A percentile compares a stretch with the other conserved stretches of the same genome.
phyloP scores from a whole-genome alignment of 2,888 invertebrate species.

The Oscheius myriophilus region DNA sequence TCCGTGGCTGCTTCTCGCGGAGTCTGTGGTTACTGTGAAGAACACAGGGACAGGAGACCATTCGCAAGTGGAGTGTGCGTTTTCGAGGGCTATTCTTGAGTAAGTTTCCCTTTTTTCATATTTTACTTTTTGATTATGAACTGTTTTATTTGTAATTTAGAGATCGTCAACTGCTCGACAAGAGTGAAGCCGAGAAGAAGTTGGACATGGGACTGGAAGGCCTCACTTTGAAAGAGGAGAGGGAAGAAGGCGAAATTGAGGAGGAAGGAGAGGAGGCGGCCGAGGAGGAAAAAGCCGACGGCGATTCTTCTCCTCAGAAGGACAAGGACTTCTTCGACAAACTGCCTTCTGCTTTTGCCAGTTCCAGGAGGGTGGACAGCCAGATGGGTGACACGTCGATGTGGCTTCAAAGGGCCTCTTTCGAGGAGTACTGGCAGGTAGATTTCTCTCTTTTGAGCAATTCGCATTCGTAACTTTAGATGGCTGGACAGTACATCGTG shows the following conservation, averaged over 20 bases:
- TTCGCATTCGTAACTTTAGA: neutral
- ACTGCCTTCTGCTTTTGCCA: too few species aligned
- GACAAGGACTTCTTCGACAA: too few species aligned
- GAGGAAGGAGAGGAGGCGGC: neutral
- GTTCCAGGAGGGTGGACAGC: neutral
- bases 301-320: too few species aligned
- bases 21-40: too few species aligned
- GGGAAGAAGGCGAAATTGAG: constrained; percentile 5
- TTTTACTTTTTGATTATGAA: neutral
- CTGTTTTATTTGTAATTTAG: constrained; percentile 9
- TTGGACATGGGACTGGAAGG: constrained; percentile 1
- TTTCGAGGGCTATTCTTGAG: constrained; percentile 11
- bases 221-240: constrained; percentile 1
- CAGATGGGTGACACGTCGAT: neutral
- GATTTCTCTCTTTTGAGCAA: neutral
- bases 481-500: constrained; percentile 25
- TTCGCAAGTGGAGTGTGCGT: too few species aligned
- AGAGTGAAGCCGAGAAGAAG: constrained; percentile 25
- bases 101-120: constrained; percentile 8
- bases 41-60: too few species aligned
- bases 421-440: constrained; percentile 31
- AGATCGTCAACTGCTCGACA: constrained; percentile 16
- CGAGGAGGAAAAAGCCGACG: too few species aligned
- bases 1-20: too few species aligned
- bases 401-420: constrained; percentile 10